Conservation (phyloP, 2,888 invertebrate species). For the Trissolcus japonicus region DNA sequence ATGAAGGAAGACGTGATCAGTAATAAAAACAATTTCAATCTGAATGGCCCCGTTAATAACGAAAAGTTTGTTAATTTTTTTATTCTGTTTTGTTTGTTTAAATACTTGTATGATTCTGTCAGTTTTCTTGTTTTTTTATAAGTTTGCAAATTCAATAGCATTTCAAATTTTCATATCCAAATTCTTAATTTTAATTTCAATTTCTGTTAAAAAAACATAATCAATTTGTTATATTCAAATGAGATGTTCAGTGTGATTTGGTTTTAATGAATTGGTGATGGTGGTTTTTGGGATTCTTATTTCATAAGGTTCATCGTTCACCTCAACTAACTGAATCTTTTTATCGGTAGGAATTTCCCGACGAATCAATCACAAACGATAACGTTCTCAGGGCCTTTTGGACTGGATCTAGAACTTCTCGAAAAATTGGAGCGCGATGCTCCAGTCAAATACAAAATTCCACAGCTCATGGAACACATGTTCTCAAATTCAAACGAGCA, state of each 20-base stretch:
- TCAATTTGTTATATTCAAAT: no score
- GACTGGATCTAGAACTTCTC: constrained; percentile 85
- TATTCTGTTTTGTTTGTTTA: no score
- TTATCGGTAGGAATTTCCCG: constrained; percentile 62
- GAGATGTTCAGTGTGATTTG: not conserved
- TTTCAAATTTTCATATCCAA: no score
- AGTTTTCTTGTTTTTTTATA: no score
- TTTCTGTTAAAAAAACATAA: no score
- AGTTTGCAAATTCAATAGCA: no score
- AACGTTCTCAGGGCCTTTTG: constrained; percentile 82
- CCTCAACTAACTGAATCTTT: not conserved
- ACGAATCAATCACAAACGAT: constrained; percentile 67
- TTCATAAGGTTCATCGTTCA: not conserved
- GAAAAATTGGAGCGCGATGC: constrained; percentile 80
- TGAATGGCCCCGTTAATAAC: no score
- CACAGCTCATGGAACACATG: constrained; percentile 66
- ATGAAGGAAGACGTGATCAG: constrained; percentile 2
- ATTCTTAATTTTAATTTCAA: no score
- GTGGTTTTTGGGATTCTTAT: no score
- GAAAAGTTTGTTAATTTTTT: constrained; percentile 18
- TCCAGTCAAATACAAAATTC: constrained; percentile 72
- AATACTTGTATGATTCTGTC: not conserved
- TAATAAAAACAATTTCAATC: constrained; percentile 1
- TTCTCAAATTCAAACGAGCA: no score
- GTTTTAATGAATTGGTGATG: not conserved